A percentile compares a stretch with the other conserved stretches of the same genome.
These are phyloP conservation scores for Philopotamus ludificatus DNA, from an alignment of 1,140 invertebrate genomes.

Conservation along the genomic window DNA sequence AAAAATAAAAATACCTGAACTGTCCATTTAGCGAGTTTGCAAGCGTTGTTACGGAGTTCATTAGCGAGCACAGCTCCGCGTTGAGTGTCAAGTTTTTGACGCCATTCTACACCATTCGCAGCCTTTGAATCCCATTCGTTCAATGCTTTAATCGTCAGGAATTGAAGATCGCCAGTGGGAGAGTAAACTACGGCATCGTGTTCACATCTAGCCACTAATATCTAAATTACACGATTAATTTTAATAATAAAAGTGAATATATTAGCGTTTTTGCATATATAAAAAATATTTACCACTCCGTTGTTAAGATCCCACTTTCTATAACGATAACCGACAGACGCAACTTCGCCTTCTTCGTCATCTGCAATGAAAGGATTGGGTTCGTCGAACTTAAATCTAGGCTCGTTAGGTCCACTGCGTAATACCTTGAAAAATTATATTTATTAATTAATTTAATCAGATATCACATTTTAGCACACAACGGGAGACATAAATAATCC, in stretches of 20 bases:
- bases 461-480: neutral
- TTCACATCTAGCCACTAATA: conserved; percentile 89
- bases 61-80: conserved; percentile 97
- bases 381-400: conserved; percentile 88
- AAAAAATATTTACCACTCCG: conserved; percentile 68
- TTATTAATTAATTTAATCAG: conserved; percentile 1
- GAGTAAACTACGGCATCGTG: conserved; percentile 93
- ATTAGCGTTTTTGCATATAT: neutral
- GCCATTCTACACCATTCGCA: conserved; percentile 96
- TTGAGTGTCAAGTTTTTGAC: conserved; percentile 95
- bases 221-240: conserved; percentile 43
- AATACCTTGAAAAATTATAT: conserved; percentile 54
- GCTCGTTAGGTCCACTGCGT: conserved; percentile 65
- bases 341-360: conserved; percentile 91
- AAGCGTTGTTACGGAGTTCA: conserved; percentile 97
- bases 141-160: conserved; percentile 94
- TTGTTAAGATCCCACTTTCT: conserved; percentile 96
- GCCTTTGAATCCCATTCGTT: conserved; percentile 99
- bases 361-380: conserved; percentile 91
- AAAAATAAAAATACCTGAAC: conserved; percentile 64
- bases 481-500: neutral
- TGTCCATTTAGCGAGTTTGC: conserved; percentile 99
- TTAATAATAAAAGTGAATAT: neutral
- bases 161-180: conserved; percentile 89
- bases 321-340: conserved; percentile 95